phyloP scores from a whole-genome alignment of 2,888 invertebrate species.

The Glaucopsyche alexis region DNA sequence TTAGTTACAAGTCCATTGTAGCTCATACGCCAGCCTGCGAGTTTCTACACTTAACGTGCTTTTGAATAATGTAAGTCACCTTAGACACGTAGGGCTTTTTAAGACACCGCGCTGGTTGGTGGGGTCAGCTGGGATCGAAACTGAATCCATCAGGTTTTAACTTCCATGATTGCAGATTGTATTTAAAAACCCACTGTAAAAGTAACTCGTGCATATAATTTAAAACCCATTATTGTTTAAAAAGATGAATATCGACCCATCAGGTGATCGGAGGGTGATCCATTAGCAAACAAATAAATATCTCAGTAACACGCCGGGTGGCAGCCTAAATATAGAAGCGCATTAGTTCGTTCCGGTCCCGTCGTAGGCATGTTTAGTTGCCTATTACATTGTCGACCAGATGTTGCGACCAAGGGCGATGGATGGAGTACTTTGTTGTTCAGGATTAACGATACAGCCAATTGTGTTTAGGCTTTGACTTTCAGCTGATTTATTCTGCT shows the following conservation, averaged over 20 bases:
- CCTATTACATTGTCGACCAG: slow-evolving; percentile 26
- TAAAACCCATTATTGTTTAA: slow-evolving; percentile 20
- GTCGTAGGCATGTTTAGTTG: slow-evolving; percentile 15
- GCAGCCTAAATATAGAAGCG: slow-evolving; percentile 44
- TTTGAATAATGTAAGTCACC: too few relatives aligned
- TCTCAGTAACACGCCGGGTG: slow-evolving; percentile 43
- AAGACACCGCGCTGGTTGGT: too few relatives aligned
- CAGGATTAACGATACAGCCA: background rate
- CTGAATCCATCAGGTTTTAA: too few relatives aligned
- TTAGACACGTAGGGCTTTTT: too few relatives aligned
- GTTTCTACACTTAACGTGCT: too few relatives aligned
- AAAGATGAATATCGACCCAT: slow-evolving; percentile 24
- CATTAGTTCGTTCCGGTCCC: slow-evolving; percentile 47
- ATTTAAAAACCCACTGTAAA: too few relatives aligned
- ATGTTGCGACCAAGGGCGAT: slow-evolving; percentile 16
- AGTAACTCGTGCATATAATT: background rate
- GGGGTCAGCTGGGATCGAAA: too few relatives aligned
- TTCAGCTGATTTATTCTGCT: background rate
- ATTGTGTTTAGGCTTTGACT: background rate
- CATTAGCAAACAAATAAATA: slow-evolving; percentile 26
- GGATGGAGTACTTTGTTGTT: slow-evolving; percentile 1
- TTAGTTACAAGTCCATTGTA: too few relatives aligned
- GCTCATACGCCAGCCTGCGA: too few relatives aligned
- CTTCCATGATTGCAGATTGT: too few relatives aligned
- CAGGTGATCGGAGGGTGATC: too few relatives aligned